Percentiles rank a stretch among this genome's conserved stretches.
Conservation (phyloP, 2,888 invertebrate genomes). For the Pollenia griseotomentosa region DNA sequence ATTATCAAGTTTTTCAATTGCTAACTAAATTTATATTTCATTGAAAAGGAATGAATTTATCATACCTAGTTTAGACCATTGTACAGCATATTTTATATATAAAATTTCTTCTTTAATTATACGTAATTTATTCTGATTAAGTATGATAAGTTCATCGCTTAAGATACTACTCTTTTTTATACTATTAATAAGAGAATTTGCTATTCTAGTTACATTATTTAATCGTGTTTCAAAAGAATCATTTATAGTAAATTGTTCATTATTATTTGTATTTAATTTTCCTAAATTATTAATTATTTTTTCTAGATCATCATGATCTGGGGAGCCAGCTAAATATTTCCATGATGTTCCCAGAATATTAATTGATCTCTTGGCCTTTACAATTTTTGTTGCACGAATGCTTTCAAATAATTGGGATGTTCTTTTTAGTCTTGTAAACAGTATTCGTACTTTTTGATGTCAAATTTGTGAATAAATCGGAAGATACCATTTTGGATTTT, state of each 20-base stretch:
- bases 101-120: not conserved
- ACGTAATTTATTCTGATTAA: not conserved
- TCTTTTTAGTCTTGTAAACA: not conserved
- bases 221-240: not conserved
- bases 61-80: not conserved
- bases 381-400: no score
- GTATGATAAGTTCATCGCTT: not conserved
- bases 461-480: slow-evolving; percentile 9
- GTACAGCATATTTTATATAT: slow-evolving; percentile 11
- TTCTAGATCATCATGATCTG: slow-evolving; percentile 6
- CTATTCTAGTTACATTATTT: not conserved
- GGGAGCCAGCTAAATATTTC: slow-evolving; percentile 12
- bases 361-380: not conserved
- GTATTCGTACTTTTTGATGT: not conserved
- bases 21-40: no score
- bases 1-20: no score
- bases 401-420: no score
- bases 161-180: not conserved
- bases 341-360: slow-evolving; percentile 3
- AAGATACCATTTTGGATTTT: slow-evolving; percentile 3
- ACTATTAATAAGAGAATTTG: not conserved
- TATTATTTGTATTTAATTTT: not conserved
- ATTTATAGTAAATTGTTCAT: not conserved
- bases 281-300: slow-evolving; percentile 5
- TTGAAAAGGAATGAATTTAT: slow-evolving; percentile 1